Percentiles rank a stretch among this genome's conserved stretches.
These are phyloP conservation scores for Nineta flava DNA, from an alignment of 2,888 invertebrate genomes.

Conservation along the genomic window DNA sequence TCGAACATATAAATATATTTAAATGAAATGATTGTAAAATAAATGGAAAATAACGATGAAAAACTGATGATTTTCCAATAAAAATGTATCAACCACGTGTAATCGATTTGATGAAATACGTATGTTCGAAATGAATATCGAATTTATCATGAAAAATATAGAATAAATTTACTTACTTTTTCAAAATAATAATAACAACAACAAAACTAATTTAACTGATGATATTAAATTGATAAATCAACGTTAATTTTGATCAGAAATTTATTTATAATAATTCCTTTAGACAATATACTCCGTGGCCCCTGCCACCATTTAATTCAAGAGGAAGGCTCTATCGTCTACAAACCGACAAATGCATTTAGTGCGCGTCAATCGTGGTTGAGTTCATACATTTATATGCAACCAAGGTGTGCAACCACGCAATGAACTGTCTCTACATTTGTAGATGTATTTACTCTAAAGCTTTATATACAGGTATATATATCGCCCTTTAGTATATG, in stretches of 20 bases:
- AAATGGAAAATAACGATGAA: too few species aligned
- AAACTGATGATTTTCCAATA: too few species aligned
- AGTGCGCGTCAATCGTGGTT: slow-evolving; percentile 7
- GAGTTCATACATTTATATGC: background rate
- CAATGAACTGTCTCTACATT: too few species aligned
- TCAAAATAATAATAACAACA: slow-evolving; percentile 7
- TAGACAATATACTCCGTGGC: slow-evolving; percentile 5
- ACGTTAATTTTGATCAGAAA: background rate
- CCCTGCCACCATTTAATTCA: slow-evolving; percentile 7
- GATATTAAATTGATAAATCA: background rate
- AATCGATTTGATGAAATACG: background rate
- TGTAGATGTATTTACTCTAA: too few species aligned
- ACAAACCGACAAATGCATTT: slow-evolving; percentile 5
- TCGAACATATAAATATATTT: too few species aligned
- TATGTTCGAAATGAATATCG: background rate
- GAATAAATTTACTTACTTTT: slow-evolving; percentile 5
- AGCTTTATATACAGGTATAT: too few species aligned
- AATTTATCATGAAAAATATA: background rate
- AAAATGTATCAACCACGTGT: slow-evolving; percentile 6
- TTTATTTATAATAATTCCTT: background rate
- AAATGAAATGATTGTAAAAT: too few species aligned
- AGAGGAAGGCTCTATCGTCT: slow-evolving; percentile 4
- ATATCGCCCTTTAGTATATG: too few species aligned
- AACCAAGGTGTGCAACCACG: too few species aligned
- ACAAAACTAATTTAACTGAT: slow-evolving; percentile 2